Evolutionary conservation across 2,888 invertebrate genomes (phyloP).

Genomic region (Colletes collaris): DNA sequence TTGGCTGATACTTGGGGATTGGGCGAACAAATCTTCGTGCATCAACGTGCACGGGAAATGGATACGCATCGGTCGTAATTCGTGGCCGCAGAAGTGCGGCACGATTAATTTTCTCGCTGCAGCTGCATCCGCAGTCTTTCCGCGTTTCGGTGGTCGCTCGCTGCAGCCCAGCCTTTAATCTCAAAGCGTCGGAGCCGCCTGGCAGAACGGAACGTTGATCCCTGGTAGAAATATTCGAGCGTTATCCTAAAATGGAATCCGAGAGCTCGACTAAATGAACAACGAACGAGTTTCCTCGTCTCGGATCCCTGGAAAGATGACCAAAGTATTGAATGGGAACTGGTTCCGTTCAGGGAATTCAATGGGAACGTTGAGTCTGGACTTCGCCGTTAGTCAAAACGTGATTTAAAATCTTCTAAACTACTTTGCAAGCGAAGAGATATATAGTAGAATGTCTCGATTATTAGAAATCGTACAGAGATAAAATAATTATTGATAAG

Average conservation of each 20-base stretch:
- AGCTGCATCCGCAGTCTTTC: conserved; percentile 67
- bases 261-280: not conserved
- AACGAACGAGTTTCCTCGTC: not conserved
- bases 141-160: conserved; percentile 51
- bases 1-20: conserved; percentile 16
- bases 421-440: no score
- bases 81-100: conserved; percentile 62
- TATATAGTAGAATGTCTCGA: no score
- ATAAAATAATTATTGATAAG: no score
- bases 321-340: not conserved
- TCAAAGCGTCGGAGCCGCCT: conserved; percentile 37
- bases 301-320: not conserved
- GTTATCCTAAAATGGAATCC: conserved; percentile 8
- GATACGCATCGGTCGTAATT: conserved; percentile 68
- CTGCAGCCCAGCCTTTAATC: conserved; percentile 48
- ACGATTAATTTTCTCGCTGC: conserved; percentile 68
- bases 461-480: no score
- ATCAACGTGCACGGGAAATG: conserved; percentile 60
- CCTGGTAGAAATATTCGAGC: conserved; percentile 25
- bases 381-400: not conserved
- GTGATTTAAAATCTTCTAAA: not conserved
- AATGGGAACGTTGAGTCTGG: not conserved
- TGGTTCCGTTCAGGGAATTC: not conserved
- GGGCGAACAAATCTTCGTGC: conserved; percentile 57
- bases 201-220: conserved; percentile 37